Evolutionary conservation across 2,113 vertebrate genomes (phyloP).

Genomic region (Ailurus styani): DNA sequence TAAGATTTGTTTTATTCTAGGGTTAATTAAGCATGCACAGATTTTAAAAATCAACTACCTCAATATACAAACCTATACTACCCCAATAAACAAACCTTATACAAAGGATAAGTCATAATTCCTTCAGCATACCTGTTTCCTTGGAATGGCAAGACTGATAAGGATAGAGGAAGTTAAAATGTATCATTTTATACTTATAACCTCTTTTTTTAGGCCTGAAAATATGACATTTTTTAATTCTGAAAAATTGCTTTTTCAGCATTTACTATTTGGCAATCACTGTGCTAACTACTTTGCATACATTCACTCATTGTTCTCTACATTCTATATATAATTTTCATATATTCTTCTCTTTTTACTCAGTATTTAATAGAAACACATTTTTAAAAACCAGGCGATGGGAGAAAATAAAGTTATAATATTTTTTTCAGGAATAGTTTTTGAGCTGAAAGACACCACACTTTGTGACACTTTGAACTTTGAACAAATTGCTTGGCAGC

Average conservation of each 20-base stretch:
- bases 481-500: background rate
- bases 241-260: background rate
- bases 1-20: background rate
- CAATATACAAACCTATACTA: background rate
- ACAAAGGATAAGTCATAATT: background rate
- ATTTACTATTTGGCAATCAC: background rate
- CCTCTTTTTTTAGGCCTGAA: background rate
- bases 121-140: background rate
- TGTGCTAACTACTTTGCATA: background rate
- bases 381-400: background rate
- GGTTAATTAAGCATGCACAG: background rate
- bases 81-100: background rate
- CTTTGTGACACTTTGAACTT: background rate
- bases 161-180: background rate
- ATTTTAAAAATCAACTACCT: background rate
- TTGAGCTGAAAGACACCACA: background rate
- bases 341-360: background rate
- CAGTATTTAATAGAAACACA: background rate
- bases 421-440: background rate
- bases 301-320: background rate
- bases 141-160: background rate
- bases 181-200: background rate
- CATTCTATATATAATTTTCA: background rate
- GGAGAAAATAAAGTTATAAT: background rate
- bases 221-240: background rate